phyloP scores from a whole-genome alignment of 2,113 vertebrate genomes.

The Phyllostomus discolor region DNA sequence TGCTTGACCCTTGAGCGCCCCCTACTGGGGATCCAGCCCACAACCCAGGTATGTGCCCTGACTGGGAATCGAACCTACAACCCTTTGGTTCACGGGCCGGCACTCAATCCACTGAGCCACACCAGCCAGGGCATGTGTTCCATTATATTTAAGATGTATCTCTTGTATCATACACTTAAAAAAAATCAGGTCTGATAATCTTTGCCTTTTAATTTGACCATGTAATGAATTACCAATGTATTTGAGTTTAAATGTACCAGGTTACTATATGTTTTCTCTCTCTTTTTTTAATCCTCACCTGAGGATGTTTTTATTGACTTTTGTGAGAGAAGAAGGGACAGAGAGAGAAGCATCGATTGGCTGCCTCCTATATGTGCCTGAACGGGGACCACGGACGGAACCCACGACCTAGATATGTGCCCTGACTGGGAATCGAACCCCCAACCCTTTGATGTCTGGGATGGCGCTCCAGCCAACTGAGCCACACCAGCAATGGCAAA shows the following conservation, averaged over 20 bases:
- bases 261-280: neutral
- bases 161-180: neutral
- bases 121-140: neutral
- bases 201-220: neutral
- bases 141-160: conserved; percentile 5
- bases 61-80: too few species aligned
- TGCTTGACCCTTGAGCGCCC: too few species aligned
- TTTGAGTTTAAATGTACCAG: neutral
- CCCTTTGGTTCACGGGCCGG: too few species aligned
- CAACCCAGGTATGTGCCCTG: too few species aligned
- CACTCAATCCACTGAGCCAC: too few species aligned
- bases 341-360: neutral
- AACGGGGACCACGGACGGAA: neutral
- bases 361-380: neutral
- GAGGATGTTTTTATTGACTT: neutral
- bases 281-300: neutral
- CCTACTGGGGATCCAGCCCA: too few species aligned
- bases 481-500: neutral
- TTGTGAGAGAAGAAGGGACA: neutral
- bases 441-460: neutral
- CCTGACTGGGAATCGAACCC: neutral
- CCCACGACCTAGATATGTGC: neutral
- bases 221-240: neutral
- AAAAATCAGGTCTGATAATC: neutral
- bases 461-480: neutral